phyloP scores from a whole-genome alignment of 2,888 invertebrate genomes.

The Actias luna region DNA sequence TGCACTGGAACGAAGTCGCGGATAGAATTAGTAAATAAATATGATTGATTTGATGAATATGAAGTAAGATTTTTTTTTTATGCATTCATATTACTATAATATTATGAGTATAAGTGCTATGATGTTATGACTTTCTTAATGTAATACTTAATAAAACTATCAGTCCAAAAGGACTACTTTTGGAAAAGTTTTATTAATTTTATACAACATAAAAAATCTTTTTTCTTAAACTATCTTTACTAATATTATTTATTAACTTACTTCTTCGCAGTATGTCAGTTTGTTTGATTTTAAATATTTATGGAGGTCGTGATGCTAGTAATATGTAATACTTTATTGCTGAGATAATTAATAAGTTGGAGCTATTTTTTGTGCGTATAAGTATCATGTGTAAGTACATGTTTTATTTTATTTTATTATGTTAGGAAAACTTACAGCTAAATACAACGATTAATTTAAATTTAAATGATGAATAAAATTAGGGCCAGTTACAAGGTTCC shows the following conservation, averaged over 20 bases:
- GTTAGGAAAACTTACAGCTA: too few relatives aligned
- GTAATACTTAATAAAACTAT: background rate
- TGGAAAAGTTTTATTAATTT: background rate
- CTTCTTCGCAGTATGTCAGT: background rate
- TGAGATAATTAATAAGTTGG: conserved; percentile 14
- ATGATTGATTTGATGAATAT: too few relatives aligned
- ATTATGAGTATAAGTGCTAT: background rate
- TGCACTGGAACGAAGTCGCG: too few relatives aligned
- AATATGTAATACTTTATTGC: conserved; percentile 5
- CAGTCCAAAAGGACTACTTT: background rate
- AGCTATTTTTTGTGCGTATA: conserved; percentile 16
- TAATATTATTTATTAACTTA: background rate
- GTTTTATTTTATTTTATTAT: too few relatives aligned
- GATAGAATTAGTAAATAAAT: too few relatives aligned
- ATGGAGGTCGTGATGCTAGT: background rate
- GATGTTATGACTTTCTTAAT: background rate
- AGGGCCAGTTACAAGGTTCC: too few relatives aligned
- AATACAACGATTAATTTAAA: too few relatives aligned
- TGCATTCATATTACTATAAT: background rate
- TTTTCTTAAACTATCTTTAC: background rate
- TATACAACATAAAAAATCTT: background rate
- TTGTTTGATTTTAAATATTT: conserved; percentile 2
- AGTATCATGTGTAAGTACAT: conserved; percentile 22
- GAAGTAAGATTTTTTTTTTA: background rate
- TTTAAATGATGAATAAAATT: too few relatives aligned